These are phyloP conservation scores for Microcaecilia unicolor DNA, from an alignment of 2,797 vertebrate species.

Conservation along the genomic window DNA sequence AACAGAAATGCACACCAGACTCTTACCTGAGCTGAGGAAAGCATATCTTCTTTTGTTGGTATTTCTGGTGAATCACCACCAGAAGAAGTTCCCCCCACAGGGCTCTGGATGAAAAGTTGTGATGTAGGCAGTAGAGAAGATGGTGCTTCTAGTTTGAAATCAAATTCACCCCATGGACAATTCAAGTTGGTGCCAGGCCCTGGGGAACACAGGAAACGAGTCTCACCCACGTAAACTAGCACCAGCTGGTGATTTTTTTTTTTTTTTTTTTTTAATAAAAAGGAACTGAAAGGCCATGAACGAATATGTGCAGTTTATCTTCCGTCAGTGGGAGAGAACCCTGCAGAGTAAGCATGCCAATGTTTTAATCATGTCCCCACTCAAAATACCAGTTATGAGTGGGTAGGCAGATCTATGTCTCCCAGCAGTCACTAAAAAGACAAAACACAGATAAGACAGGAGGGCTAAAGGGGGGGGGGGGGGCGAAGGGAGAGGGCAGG, in stretches of 20 bases:
- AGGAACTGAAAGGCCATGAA: constrained; percentile 54
- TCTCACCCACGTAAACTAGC: constrained; percentile 76
- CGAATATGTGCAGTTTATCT: constrained; percentile 18
- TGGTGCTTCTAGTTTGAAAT: constrained; percentile 56
- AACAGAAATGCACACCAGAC: too few relatives aligned
- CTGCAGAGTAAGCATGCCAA: constrained; percentile 6
- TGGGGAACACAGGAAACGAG: constrained; percentile 89
- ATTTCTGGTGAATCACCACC: constrained; percentile 46
- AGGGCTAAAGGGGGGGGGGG: too few relatives aligned
- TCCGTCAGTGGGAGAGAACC: neutral
- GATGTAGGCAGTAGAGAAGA: constrained; percentile 51
- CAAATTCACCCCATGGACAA: constrained; percentile 59
- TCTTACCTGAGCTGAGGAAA: constrained; percentile 68
- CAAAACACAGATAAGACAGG: neutral
- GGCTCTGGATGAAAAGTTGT: constrained; percentile 57
- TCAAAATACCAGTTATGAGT: constrained; percentile 31
- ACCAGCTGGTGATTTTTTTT: constrained; percentile 64
- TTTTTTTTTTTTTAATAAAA: too few relatives aligned
- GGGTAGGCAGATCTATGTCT: constrained; percentile 27
- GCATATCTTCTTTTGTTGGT: constrained; percentile 44
- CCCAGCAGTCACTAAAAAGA: neutral
- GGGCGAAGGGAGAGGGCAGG: too few relatives aligned
- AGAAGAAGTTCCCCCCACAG: constrained; percentile 45
- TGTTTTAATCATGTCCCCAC: constrained; percentile 12
- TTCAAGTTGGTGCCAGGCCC: constrained; percentile 67